A percentile compares a stretch with the other conserved stretches of the same genome.
phyloP scores from a whole-genome alignment of 2,888 invertebrate species.

The Melikaiella ostensackeni region DNA sequence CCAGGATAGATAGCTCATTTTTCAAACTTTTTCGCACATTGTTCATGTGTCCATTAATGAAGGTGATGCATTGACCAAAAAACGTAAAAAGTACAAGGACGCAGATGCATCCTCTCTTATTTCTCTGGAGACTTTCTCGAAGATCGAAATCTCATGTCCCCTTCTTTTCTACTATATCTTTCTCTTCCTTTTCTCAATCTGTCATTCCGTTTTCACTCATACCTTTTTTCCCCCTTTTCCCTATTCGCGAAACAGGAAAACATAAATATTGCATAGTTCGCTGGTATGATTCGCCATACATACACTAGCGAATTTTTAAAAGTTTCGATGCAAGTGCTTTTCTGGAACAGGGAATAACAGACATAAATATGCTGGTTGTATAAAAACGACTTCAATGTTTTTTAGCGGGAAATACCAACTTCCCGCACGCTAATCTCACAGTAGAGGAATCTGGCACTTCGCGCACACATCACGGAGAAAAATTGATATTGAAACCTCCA shows the following conservation, averaged over 20 bases:
- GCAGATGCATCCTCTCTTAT: conserved; percentile 57
- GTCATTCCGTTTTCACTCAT: background rate
- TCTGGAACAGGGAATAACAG: conserved; percentile 27
- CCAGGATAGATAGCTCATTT: conserved; percentile 6
- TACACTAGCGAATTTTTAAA: conserved; percentile 40
- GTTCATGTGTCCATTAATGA: background rate
- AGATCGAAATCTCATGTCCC: conserved; percentile 46
- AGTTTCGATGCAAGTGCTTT: conserved; percentile 51
- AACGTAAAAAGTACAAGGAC: conserved; percentile 16
- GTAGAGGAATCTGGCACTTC: too few relatives aligned
- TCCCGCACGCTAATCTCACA: too few relatives aligned
- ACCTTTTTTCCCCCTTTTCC: conserved; percentile 39
- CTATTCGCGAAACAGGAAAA: conserved; percentile 57
- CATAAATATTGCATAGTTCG: conserved; percentile 70
- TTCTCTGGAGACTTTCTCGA: conserved; percentile 64
- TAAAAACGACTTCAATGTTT: background rate
- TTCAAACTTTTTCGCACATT: conserved; percentile 14
- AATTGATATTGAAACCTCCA: too few relatives aligned
- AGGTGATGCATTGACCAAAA: conserved; percentile 3
- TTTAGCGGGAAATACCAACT: too few relatives aligned
- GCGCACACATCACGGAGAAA: too few relatives aligned
- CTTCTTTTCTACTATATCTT: conserved; percentile 38
- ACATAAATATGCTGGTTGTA: background rate
- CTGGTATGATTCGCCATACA: conserved; percentile 44
- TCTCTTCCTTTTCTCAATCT: conserved; percentile 46